phyloP scores from a whole-genome alignment of 2,888 invertebrate species.

The Cheilosia impressa region DNA sequence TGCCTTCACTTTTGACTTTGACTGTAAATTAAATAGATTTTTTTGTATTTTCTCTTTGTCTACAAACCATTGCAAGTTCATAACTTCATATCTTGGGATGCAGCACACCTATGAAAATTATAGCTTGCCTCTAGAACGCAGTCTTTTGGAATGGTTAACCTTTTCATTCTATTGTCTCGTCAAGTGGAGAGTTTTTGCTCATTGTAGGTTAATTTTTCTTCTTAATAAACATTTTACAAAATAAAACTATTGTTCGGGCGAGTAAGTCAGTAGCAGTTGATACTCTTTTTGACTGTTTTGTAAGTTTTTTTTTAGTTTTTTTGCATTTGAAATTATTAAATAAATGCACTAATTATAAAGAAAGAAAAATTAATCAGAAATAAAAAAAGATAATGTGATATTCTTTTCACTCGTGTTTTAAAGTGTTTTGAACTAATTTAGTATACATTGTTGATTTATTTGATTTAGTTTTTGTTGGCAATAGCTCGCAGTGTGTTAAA shows the following conservation, averaged over 20 bases:
- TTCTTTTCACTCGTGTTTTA: constrained; percentile 59
- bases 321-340: constrained; percentile 20
- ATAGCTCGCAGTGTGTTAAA: constrained; percentile 74
- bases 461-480: constrained; percentile 61
- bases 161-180: constrained; percentile 51
- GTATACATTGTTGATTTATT: constrained; percentile 27
- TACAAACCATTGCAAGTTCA: constrained; percentile 50
- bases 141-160: constrained; percentile 17
- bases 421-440: constrained; percentile 66
- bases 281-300: constrained; percentile 58
- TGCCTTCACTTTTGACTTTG: constrained; percentile 28
- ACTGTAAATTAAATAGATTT: neutral
- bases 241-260: constrained; percentile 17
- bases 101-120: constrained; percentile 18
- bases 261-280: constrained; percentile 33
- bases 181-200: constrained; percentile 69
- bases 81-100: constrained; percentile 17
- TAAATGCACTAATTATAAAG: constrained; percentile 56
- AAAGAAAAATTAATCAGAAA: constrained; percentile 23
- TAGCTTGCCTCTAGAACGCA: constrained; percentile 31
- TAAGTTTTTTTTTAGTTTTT: constrained; percentile 72
- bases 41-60: constrained; percentile 7
- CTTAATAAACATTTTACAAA: constrained; percentile 26
- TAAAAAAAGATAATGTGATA: constrained; percentile 55
- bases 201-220: constrained; percentile 54